These are phyloP conservation scores for Podarcis siculus DNA, from an alignment of 2,797 vertebrate species.

Conservation along the genomic window DNA sequence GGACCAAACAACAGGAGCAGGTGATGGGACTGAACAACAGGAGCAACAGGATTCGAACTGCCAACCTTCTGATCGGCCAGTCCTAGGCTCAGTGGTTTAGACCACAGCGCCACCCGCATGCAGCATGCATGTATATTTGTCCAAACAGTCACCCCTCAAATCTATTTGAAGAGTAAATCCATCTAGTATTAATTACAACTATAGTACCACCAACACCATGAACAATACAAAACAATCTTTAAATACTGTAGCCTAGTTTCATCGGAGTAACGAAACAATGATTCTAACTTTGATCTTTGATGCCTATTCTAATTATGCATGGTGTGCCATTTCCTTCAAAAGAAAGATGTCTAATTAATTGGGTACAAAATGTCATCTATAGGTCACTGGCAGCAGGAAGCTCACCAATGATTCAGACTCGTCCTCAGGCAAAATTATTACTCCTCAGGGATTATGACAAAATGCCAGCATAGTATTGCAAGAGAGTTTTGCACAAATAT, in stretches of 20 bases:
- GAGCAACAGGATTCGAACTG: too few species aligned
- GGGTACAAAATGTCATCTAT: conserved; percentile 82
- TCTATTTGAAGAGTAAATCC: conserved; percentile 46
- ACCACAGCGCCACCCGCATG: neutral
- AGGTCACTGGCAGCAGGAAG: conserved; percentile 79
- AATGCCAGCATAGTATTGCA: conserved; percentile 77
- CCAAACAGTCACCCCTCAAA: neutral
- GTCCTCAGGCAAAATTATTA: conserved; percentile 73
- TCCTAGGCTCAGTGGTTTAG: too few species aligned
- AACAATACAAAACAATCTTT: conserved; percentile 66
- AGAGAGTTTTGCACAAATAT: conserved; percentile 62
- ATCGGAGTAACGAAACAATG: conserved; percentile 62
- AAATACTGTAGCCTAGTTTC: conserved; percentile 70
- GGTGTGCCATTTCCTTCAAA: conserved; percentile 72
- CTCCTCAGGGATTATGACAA: conserved; percentile 72
- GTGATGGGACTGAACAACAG: too few species aligned
- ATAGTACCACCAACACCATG: conserved; percentile 62
- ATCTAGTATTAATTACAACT: conserved; percentile 66
- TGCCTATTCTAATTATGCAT: conserved; percentile 79
- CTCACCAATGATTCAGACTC: conserved; percentile 70
- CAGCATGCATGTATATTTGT: neutral
- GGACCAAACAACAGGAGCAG: too few species aligned
- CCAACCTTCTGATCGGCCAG: too few species aligned
- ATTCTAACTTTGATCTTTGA: conserved; percentile 75
- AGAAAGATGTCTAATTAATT: conserved; percentile 79